A percentile compares a stretch with the other conserved stretches of the same genome.
These are phyloP conservation scores for Andrena chrysosceles DNA, from an alignment of 2,888 invertebrate genomes.

Conservation along the genomic window DNA sequence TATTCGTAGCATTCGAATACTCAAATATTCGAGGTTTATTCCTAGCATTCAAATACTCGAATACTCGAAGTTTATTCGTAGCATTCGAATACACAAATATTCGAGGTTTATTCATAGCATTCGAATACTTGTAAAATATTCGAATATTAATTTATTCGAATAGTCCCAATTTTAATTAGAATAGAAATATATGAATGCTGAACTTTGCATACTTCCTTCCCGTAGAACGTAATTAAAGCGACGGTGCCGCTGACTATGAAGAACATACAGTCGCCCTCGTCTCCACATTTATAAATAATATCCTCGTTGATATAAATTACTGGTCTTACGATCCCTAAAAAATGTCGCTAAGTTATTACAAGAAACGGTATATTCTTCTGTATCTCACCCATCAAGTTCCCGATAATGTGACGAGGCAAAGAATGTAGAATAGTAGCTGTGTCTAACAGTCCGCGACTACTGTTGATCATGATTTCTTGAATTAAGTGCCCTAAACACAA, in stretches of 20 bases:
- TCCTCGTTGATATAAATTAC: constrained; percentile 80
- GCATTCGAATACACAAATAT: no score
- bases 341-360: background rate
- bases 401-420: constrained; percentile 74
- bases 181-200: background rate
- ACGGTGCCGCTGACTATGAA: constrained; percentile 83
- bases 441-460: constrained; percentile 78
- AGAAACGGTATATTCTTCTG: background rate
- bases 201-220: constrained; percentile 75
- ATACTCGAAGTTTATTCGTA: no score
- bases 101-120: no score
- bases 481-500: constrained; percentile 73
- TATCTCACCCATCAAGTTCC: constrained; percentile 76
- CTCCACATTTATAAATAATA: constrained; percentile 78
- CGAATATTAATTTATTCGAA: no score
- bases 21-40: no score
- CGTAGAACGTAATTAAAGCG: constrained; percentile 75
- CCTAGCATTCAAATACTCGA: no score
- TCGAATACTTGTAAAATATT: no score
- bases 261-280: constrained; percentile 81
- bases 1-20: no score
- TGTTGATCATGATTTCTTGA: constrained; percentile 79
- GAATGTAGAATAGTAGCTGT: constrained; percentile 78
- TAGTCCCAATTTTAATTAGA: background rate
- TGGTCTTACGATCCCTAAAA: constrained; percentile 71